These are phyloP conservation scores for Hippocampus guttulatus DNA, from an alignment of 2,113 vertebrate genomes.

Conservation along the genomic window DNA sequence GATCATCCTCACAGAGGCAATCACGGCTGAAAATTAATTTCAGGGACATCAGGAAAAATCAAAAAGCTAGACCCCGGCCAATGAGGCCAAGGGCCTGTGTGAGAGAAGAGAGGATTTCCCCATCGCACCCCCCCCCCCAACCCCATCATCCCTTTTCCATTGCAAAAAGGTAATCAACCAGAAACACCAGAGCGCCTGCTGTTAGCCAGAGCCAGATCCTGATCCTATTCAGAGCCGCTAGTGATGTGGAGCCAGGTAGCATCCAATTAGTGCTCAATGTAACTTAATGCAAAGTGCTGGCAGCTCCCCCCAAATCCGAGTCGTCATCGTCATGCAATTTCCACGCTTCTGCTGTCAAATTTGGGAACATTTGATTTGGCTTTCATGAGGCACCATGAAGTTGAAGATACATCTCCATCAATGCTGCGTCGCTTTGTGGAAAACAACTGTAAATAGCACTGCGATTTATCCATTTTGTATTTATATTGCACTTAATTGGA, in stretches of 20 bases:
- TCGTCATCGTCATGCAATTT: slow-evolving; percentile 69
- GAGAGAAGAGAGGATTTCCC: slow-evolving; percentile 43
- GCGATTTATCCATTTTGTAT: too few species aligned
- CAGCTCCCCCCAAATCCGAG: slow-evolving; percentile 62
- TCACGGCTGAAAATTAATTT: slow-evolving; percentile 74
- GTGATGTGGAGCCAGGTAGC: slow-evolving; percentile 74
- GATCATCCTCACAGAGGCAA: slow-evolving; percentile 70
- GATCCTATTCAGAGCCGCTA: slow-evolving; percentile 60
- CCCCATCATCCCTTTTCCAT: slow-evolving; percentile 59
- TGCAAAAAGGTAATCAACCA: slow-evolving; percentile 70
- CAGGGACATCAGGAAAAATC: slow-evolving; percentile 71
- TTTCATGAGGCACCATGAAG: slow-evolving; percentile 66
- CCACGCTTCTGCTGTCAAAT: slow-evolving; percentile 69
- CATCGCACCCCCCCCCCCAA: slow-evolving; percentile 22
- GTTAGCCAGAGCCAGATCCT: slow-evolving; percentile 64
- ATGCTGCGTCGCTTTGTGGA: slow-evolving; percentile 38
- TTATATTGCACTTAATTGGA: too few species aligned
- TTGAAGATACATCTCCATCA: slow-evolving; percentile 69
- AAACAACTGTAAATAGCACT: too few species aligned
- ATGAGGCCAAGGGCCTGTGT: slow-evolving; percentile 62
- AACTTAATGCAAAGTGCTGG: slow-evolving; percentile 76
- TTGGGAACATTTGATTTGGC: slow-evolving; percentile 67
- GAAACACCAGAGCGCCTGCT: slow-evolving; percentile 66
- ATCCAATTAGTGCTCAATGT: slow-evolving; percentile 73
- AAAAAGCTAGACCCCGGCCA: slow-evolving; percentile 62